Evolutionary conservation across 2,888 invertebrate genomes (phyloP), one percentile per base, ranked within the genome.

Genomic region (Laothoe populi): DNA sequence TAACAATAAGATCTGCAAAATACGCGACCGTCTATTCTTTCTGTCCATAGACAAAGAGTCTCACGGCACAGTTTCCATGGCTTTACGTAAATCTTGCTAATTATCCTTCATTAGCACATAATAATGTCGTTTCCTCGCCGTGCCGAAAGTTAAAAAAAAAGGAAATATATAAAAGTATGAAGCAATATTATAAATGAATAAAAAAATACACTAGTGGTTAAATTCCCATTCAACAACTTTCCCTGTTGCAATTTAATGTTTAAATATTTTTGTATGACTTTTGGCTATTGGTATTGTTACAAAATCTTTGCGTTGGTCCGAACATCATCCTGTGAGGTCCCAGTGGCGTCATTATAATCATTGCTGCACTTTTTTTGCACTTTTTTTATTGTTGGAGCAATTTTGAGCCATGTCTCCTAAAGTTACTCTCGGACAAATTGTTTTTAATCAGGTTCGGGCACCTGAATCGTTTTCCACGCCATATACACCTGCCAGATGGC

Each of bases 21-120:
- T 53, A 49, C 26, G 31, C n/a, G 31, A 19, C 0, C 31, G 53
- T 19, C 49, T 44, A 44, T 44, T 11, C 44, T 46, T 35, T 66
- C 64, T 45, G 26, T 45, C 60, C 72, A 65, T 64, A 79, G 72
- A 90, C 88, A 90, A 90, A 78, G 73, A 63, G 78, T 91, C 91
- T 81, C 92, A 92, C 92, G 92, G 70, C 90, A 91, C 73, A 73
- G 85, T 91, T 92, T 88, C 88, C 92, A 91, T 80, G 85, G 73
- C 67, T 89, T 90, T 89, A 87, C 90, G 90, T 88, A 90, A 91
- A 90, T 60, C 53, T 38, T 11, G 71, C 82, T 89, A 90, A 90
- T 88, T 86, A 86, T 78, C 69, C 72, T 75, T 75, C 79, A 74
- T 84, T 85, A 81, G 78, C 79, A 76, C 78, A 82, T 81, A 83